phyloP scores from a whole-genome alignment of 2,113 vertebrate genomes.

The Macaca fascicularis region T2T-MFA8v1.1 NC_088375.1:38688001-38688500 shows the following conservation, averaged over 20 bases:
- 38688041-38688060: slow-evolving; percentile 21
- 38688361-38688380: neutral
- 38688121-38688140: slow-evolving; percentile 11
- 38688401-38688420: neutral
- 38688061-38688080: neutral
- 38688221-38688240: neutral
- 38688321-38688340: neutral
- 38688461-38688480: neutral
- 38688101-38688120: slow-evolving; percentile 28
- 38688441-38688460: neutral
- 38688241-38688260: neutral
- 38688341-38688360: neutral
- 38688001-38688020: neutral
- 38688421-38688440: neutral
- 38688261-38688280: neutral
- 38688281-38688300: neutral
- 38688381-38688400: neutral
- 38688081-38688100: neutral
- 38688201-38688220: neutral
- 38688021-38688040: neutral
- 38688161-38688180: neutral
- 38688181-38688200: neutral
- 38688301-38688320: neutral
- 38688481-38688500: neutral
- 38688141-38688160: neutral